Conservation (phyloP, 2,113 vertebrate genomes). For the Colinus virginianus region DNA sequence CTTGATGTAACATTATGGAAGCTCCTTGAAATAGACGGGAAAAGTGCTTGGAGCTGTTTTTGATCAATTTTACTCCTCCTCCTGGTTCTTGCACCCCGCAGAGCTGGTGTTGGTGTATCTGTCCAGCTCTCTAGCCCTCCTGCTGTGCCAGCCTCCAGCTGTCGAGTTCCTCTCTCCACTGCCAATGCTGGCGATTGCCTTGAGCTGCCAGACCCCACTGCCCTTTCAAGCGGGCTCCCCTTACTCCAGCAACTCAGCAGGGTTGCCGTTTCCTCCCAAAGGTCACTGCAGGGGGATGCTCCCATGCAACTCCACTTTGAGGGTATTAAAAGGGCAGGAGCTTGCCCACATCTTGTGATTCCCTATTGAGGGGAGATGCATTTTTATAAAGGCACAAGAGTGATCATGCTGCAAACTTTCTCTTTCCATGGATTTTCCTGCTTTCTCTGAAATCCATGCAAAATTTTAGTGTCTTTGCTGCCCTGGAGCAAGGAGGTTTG, state of each 20-base stretch:
- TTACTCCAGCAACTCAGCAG: background rate
- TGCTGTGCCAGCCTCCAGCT: background rate
- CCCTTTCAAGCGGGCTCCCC: background rate
- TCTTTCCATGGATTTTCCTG: rapidly evolving
- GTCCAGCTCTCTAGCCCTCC: background rate
- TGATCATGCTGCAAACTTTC: background rate
- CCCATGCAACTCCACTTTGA: background rate
- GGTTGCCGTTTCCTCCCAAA: background rate
- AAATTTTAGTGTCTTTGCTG: background rate
- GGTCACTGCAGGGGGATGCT: background rate
- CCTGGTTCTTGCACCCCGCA: rapidly evolving
- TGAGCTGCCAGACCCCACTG: background rate
- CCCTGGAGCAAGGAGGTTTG: background rate
- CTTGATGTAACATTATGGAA: background rate
- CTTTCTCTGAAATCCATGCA: background rate
- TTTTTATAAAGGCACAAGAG: background rate
- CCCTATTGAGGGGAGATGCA: rapidly evolving
- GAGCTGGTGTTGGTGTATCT: rapidly evolving
- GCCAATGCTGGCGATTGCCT: rapidly evolving
- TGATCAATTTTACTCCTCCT: background rate
- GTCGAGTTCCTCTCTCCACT: background rate
- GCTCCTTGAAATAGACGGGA: background rate
- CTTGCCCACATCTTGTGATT: rapidly evolving
- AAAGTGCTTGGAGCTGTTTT: background rate
- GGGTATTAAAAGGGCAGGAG: slow-evolving; percentile 34